phyloP scores from a whole-genome alignment of 2,113 vertebrate species.

The Etheostoma spectabile region DNA sequence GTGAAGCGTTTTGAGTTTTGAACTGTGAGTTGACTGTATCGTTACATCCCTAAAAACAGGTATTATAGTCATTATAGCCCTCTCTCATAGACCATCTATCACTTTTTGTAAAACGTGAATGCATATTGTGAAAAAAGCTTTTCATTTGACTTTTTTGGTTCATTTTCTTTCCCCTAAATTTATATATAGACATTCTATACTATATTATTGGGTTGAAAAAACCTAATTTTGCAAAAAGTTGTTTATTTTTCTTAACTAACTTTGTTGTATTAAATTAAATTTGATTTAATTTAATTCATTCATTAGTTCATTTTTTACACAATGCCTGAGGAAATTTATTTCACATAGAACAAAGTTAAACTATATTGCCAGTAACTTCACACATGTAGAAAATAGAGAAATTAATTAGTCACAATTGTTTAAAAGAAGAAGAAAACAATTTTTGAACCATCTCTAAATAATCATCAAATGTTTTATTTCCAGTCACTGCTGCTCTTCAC shows the following conservation, averaged over 20 bases:
- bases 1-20: too few relatives aligned
- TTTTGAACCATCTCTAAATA: slow-evolving; percentile 32
- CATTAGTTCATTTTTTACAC: neutral
- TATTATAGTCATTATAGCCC: neutral
- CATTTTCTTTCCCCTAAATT: too few relatives aligned
- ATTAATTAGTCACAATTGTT: slow-evolving; percentile 7
- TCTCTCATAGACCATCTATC: neutral
- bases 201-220: neutral
- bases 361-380: neutral
- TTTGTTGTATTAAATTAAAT: neutral
- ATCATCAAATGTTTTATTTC: slow-evolving; percentile 47
- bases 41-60: neutral
- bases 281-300: too few relatives aligned
- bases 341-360: neutral
- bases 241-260: neutral
- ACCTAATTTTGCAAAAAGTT: neutral
- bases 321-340: neutral
- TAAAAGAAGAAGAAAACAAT: slow-evolving; percentile 19
- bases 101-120: neutral
- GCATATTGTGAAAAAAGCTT: neutral
- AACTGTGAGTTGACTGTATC: too few relatives aligned
- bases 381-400: neutral
- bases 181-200: too few relatives aligned
- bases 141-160: too few relatives aligned
- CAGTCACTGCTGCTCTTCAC: slow-evolving; percentile 13